Evolutionary conservation across 2,888 invertebrate genomes (phyloP), one percentile per base, ranked within the genome.

Genomic region (Neelides folsomi): DNA sequence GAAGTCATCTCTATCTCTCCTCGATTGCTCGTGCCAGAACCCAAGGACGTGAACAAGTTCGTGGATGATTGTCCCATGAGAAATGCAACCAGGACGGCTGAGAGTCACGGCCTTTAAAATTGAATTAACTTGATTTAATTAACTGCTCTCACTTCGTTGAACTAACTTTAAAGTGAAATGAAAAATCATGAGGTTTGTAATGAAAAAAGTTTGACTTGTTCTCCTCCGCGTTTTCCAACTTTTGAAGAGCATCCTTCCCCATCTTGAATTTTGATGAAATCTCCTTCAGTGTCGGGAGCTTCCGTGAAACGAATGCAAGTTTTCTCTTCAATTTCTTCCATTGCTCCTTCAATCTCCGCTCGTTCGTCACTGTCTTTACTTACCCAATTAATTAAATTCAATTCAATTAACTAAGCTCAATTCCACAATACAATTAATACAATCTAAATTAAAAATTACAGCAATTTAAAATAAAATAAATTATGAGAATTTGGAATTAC

Each of bases 11-110:
- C 88, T 76, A 69, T 86, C 80, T 13, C 79, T 77, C 18, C 85
- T 76, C 66, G 82, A 83, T 67, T 87, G 87, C 71, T 86, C 86
- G 66, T 88, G 87, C 68, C 82, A 83, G 69, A 87, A 86, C 0
- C 87, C 87, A 1, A 85, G 69, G 0, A 83, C 80, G 66, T 87
- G 87, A 65, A 87, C 74, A 67, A 87, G 74, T 69, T 88, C 87
- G 67, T 88, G 85, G 7, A 82, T 76, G 3, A 83, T 75, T 9
- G 80, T 81, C 13, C 83, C 81, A 53, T 76, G 75, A 2, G 66
- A 67, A 7, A 73, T 64, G 56, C 73, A 73, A 36, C 70, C 69
- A 0, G 68, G 69, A 13, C 66, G 68, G 55, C 71, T 70, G 39
- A 79, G 67, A 52, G 77, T 76, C 3, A 79, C 68, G 6, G 42